Percentiles rank a stretch among this genome's conserved stretches.
phyloP scores from a whole-genome alignment of 64 coral and sea anemone species.

The Stylophora pistillata region DNA sequence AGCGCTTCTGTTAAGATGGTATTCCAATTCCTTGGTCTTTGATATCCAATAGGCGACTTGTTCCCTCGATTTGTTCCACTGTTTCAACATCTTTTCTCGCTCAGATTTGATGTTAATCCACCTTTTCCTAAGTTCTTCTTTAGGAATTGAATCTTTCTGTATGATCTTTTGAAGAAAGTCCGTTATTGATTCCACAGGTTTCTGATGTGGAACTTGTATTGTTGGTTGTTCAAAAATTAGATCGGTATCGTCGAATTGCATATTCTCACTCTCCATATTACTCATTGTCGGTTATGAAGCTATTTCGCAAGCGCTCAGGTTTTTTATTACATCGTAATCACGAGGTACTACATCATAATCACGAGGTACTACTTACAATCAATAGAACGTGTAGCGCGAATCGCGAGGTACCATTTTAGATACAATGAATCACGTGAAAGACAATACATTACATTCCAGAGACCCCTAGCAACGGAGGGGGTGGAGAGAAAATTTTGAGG shows the following conservation, averaged over 20 bases:
- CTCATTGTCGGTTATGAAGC: constrained; percentile 1
- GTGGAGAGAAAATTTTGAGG: too few relatives aligned
- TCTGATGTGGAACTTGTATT: constrained; percentile 42
- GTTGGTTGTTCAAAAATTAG: constrained; percentile 4
- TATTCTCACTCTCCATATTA: constrained; percentile 50
- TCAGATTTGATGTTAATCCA: constrained; percentile 42
- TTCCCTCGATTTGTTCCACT: constrained; percentile 63
- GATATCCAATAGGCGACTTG: constrained; percentile 34
- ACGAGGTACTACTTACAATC: too few relatives aligned
- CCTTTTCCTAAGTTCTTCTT: constrained; percentile 46
- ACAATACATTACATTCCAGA: too few relatives aligned
- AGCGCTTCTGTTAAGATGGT: constrained; percentile 18
- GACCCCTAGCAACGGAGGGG: too few relatives aligned
- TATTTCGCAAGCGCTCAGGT: constrained; percentile 31
- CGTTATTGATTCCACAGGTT: constrained; percentile 28
- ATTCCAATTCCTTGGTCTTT: constrained; percentile 37
- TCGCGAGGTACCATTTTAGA: too few relatives aligned
- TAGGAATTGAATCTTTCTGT: constrained; percentile 34
- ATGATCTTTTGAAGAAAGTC: constrained; percentile 52
- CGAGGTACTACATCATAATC: too few relatives aligned
- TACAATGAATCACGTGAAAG: too few relatives aligned
- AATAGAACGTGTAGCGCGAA: too few relatives aligned
- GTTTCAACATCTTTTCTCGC: constrained; percentile 50
- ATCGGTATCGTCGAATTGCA: constrained; percentile 47
- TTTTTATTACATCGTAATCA: too few relatives aligned